A percentile compares a stretch with the other conserved stretches of the same genome.
Evolutionary conservation across 2,888 invertebrate species (phyloP).

Genomic region (Drosophila koepferae): DNA sequence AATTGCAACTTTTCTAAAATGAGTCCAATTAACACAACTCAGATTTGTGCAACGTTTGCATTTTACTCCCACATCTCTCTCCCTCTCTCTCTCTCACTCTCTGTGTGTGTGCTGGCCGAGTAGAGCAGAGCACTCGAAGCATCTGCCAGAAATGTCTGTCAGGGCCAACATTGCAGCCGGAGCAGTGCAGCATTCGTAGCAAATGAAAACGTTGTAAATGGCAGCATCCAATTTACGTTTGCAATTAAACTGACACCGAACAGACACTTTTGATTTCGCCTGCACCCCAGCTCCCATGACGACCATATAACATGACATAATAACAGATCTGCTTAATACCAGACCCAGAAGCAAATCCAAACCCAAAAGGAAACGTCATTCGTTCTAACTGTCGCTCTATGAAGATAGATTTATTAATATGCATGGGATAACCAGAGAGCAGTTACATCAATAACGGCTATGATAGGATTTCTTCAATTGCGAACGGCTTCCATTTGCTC

Average conservation of each 20-base stretch:
- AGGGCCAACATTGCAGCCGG: conserved; percentile 36
- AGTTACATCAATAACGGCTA: background rate
- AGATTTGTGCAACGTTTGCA: conserved; percentile 78
- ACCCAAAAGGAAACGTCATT: conserved; percentile 18
- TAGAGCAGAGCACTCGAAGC: conserved; percentile 22
- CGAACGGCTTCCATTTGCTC: background rate
- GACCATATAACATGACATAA: conserved; percentile 48
- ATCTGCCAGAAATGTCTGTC: conserved; percentile 69
- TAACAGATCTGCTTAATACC: conserved; percentile 42
- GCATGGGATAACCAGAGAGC: background rate
- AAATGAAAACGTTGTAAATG: conserved; percentile 79
- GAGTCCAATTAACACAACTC: conserved; percentile 77
- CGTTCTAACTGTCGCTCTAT: background rate
- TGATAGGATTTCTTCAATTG: conserved; percentile 9
- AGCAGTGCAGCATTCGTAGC: conserved; percentile 43
- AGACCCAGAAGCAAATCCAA: conserved; percentile 1
- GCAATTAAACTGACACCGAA: conserved; percentile 83
- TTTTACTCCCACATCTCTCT: conserved; percentile 18
- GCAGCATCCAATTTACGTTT: conserved; percentile 82
- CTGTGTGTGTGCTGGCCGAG: conserved; percentile 3
- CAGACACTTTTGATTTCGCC: conserved; percentile 82
- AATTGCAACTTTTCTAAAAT: conserved; percentile 71
- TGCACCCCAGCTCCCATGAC: conserved; percentile 24
- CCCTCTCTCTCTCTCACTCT: background rate
- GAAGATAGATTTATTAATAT: conserved; percentile 40